A percentile compares a stretch with the other conserved stretches of the same genome.
phyloP scores from a whole-genome alignment of 2,113 vertebrate species.

The Oryzias celebensis region DNA sequence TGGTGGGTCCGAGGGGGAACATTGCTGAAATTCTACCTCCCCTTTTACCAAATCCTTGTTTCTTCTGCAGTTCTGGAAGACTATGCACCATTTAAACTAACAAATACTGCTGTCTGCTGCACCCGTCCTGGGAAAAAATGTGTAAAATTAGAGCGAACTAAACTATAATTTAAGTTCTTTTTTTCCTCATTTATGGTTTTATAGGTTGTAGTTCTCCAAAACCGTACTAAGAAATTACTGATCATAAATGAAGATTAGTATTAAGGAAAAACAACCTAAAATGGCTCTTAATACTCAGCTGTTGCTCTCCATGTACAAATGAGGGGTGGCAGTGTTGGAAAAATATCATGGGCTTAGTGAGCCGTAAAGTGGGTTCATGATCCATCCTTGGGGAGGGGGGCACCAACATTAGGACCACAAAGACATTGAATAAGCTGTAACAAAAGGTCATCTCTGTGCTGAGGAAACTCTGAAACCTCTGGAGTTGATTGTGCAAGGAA shows the following conservation, averaged over 20 bases:
- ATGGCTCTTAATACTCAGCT: neutral
- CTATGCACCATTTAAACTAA: conserved; percentile 32
- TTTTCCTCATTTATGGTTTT: too few species aligned
- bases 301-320: neutral
- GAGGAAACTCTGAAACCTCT: too few species aligned
- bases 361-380: too few species aligned
- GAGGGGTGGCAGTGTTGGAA: neutral
- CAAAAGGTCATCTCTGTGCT: too few species aligned
- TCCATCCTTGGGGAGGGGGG: too few species aligned
- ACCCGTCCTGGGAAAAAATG: conserved; percentile 8
- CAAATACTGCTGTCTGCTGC: conserved; percentile 20
- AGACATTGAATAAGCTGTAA: too few species aligned
- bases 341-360: too few species aligned
- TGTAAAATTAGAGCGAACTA: too few species aligned
- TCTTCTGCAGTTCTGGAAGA: conserved; percentile 33
- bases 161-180: too few species aligned
- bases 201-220: neutral
- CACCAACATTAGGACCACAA: too few species aligned
- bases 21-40: conserved; percentile 53
- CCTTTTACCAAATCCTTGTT: conserved; percentile 41
- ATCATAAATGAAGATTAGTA: too few species aligned
- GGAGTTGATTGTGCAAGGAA: too few species aligned
- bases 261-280: neutral
- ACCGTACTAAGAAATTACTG: neutral
- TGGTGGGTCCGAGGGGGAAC: conserved; percentile 60